These are phyloP conservation scores for Metopia argyrocephala DNA, from an alignment of 2,888 invertebrate genomes.

Conservation along the genomic window DNA sequence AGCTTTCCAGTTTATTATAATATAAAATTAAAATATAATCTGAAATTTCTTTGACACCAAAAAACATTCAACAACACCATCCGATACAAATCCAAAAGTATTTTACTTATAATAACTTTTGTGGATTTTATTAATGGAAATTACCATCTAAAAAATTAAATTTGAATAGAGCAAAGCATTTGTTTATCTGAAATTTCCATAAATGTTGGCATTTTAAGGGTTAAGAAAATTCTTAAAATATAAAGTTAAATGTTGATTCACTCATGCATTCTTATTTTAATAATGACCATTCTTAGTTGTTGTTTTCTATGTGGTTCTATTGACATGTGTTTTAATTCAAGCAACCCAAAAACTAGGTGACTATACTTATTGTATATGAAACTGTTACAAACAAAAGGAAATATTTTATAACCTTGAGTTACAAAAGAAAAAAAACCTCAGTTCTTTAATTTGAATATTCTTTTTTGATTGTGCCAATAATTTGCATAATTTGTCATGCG, in stretches of 20 bases:
- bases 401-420: slow-evolving; percentile 32
- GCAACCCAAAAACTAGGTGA: slow-evolving; percentile 22
- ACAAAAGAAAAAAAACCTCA: slow-evolving; percentile 11
- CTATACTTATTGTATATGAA: not conserved
- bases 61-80: too few species aligned
- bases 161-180: too few species aligned
- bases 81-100: too few species aligned
- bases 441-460: slow-evolving; percentile 40
- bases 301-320: not conserved
- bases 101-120: too few species aligned
- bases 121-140: too few species aligned
- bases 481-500: slow-evolving; percentile 67
- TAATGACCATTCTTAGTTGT: slow-evolving; percentile 39
- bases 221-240: not conserved
- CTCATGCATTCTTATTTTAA: slow-evolving; percentile 62
- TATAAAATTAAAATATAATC: too few species aligned
- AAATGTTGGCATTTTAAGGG: not conserved
- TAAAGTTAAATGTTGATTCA: slow-evolving; percentile 38
- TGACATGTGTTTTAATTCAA: not conserved
- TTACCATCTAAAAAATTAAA: too few species aligned
- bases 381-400: not conserved
- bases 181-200: too few species aligned
- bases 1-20: too few species aligned
- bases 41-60: too few species aligned
- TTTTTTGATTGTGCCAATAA: slow-evolving; percentile 54